phyloP scores from a whole-genome alignment of 2,888 invertebrate species.

The Lasioglossum morio region DNA sequence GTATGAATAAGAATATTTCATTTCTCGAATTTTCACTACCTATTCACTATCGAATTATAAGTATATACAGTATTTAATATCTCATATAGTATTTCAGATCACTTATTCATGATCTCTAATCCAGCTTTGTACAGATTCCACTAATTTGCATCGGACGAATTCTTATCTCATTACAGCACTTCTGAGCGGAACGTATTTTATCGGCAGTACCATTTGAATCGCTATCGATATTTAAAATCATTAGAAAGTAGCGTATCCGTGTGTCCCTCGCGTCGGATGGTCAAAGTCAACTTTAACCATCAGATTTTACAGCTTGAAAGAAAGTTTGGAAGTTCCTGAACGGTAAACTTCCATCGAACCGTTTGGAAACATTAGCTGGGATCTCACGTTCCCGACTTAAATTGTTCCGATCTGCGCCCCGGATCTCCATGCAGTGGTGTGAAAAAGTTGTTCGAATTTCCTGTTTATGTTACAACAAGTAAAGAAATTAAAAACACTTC shows the following conservation, averaged over 20 bases:
- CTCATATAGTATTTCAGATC: not conserved
- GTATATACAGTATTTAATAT: not conserved
- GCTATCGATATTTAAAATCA: slow-evolving; percentile 38
- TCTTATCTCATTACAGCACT: not conserved
- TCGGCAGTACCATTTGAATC: not conserved
- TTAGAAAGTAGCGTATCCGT: not conserved
- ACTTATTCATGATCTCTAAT: not conserved
- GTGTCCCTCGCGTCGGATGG: slow-evolving; percentile 8
- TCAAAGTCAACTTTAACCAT: slow-evolving; percentile 41
- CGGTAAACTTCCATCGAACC: slow-evolving; percentile 30
- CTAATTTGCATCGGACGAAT: not conserved
- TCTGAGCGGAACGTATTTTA: not conserved
- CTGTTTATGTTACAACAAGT: not conserved
- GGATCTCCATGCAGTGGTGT: not conserved
- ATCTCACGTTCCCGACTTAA: slow-evolving; percentile 41
- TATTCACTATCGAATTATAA: not conserved
- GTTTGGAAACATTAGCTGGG: slow-evolving; percentile 26
- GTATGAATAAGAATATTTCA: not conserved
- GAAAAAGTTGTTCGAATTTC: not conserved
- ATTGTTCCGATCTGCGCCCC: slow-evolving; percentile 19
- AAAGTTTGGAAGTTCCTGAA: slow-evolving; percentile 46
- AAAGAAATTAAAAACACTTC: not conserved
- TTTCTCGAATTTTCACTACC: not conserved
- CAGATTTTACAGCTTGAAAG: slow-evolving; percentile 49
- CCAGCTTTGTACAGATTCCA: not conserved